phyloP scores from a whole-genome alignment of 2,113 vertebrate species.

The Chaetodon trifascialis region DNA sequence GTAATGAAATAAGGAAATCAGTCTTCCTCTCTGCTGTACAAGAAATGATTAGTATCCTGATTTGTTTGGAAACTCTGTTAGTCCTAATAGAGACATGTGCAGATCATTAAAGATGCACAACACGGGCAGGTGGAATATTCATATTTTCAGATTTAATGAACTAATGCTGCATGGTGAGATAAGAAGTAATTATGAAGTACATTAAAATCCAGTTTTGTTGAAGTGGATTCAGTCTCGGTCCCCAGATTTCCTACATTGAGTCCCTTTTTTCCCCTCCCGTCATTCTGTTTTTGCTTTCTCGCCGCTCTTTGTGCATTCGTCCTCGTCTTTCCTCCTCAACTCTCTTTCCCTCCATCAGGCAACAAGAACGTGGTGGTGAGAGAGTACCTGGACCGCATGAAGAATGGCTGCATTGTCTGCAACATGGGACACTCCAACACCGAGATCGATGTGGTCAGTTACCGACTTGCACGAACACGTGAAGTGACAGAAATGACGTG shows the following conservation, averaged over 20 bases:
- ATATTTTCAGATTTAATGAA: constrained; percentile 27
- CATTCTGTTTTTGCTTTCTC: background rate
- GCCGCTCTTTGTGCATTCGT: background rate
- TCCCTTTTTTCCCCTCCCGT: background rate
- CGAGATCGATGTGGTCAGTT: constrained; percentile 96
- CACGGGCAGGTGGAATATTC: background rate
- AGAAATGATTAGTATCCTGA: background rate
- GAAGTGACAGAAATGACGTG: background rate
- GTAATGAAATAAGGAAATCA: background rate
- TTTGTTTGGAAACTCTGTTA: background rate
- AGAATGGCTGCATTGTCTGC: constrained; percentile 98
- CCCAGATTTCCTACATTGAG: background rate
- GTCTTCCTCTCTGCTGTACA: background rate
- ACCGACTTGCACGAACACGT: background rate
- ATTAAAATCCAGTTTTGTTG: background rate
- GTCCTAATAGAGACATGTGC: background rate
- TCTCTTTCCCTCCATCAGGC: constrained; percentile 78
- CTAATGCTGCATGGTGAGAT: background rate
- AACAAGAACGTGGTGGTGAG: constrained; percentile 98
- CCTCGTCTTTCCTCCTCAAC: background rate
- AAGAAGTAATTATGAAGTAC: constrained; percentile 15
- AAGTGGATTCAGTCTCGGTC: background rate
- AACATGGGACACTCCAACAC: constrained; percentile 99
- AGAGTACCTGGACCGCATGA: constrained; percentile 97
- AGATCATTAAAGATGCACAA: background rate